phyloP scores from a whole-genome alignment of 2,113 vertebrate species.

The Vimba vimba region DNA sequence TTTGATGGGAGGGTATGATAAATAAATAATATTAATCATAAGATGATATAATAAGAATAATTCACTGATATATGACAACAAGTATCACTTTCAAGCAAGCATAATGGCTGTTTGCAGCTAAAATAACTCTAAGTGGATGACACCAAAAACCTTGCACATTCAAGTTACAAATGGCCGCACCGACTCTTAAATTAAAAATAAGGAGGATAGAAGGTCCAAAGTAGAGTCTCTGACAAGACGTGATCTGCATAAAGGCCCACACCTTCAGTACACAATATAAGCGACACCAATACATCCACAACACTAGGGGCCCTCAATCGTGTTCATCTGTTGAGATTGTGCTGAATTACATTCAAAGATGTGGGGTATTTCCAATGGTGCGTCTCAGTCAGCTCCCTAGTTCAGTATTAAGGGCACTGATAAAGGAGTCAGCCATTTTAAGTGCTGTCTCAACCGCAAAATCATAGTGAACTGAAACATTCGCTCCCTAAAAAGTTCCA shows the following conservation, averaged over 20 bases:
- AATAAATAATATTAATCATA: no score
- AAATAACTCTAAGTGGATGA: neutral
- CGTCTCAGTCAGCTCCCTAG: no score
- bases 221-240: neutral
- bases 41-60: neutral
- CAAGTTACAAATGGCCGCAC: neutral
- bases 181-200: neutral
- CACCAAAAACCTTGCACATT: neutral
- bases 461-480: no score
- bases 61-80: neutral
- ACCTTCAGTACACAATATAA: neutral
- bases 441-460: no score
- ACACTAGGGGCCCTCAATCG: neutral
- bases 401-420: no score
- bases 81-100: neutral
- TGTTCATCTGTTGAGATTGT: neutral
- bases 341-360: neutral
- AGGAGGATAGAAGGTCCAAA: neutral
- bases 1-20: neutral
- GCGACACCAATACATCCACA: neutral
- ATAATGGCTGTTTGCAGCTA: neutral
- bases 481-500: no score
- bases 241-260: neutral
- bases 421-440: no score
- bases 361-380: neutral